Evolutionary conservation across 2,113 vertebrate genomes (phyloP), one percentile per base, ranked within the genome.

Genomic region (human (Homo sapiens)): DNA sequence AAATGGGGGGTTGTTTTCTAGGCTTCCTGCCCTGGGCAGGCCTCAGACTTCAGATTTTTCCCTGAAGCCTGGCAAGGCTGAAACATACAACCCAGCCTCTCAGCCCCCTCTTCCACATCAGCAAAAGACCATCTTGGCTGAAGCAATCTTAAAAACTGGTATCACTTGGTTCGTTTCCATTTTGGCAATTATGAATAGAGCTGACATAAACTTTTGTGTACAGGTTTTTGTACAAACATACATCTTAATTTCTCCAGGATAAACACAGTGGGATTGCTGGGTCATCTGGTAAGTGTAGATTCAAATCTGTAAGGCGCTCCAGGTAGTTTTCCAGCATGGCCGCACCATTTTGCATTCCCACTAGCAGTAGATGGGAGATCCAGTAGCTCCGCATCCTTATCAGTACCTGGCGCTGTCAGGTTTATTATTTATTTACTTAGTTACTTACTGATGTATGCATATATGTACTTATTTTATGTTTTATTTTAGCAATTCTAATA

Each of bases 311-410:
- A 3, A 45, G 59, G 38, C 18, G 8, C 11, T 1, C 55, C 17
- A 12, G 5, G 38, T 17, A 20, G 64, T 13, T 2, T 61, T 25
- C 57, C 30, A 0, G 18, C 4, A 55, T 10, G 57, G 0, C 2
- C 0, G 8, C 0, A 1, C 32, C 50, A 2, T 4, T 13, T 3
- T 6, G 5, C 45, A 2, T 1, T 68, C 12, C 35, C 3, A 0
- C 3, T 0, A 8, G 25, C 66, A 0, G 27, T 4, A 27, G 1
- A 1, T 9, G 23, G 27, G 38, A 1, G 8, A 0, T 32, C 35
- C 20, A 0, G 50, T 0, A 6, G 64, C 85, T 4, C 43, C 4
- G 25, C 1, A 0, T 14, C 14, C 32, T 38, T 2, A 10, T 22
- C 35, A 11, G 30, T 1, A 2, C 45, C 0, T 9, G 45, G 11